These are phyloP conservation scores for Pterostichus niger DNA, from an alignment of 2,888 invertebrate genomes.

Conservation along the genomic window DNA sequence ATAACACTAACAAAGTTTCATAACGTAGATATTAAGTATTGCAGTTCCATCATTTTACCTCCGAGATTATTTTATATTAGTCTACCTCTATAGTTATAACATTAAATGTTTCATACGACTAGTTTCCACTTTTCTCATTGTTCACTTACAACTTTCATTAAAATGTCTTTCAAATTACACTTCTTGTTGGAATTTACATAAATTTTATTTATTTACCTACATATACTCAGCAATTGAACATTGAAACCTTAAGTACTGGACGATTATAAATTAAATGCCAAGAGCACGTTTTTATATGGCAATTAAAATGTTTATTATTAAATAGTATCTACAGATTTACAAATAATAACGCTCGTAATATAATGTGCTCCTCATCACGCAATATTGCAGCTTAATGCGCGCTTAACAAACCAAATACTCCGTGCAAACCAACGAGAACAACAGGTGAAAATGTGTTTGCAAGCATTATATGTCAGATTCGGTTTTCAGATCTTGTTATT, in stretches of 20 bases:
- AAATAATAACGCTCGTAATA: slow-evolving; percentile 1
- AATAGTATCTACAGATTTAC: slow-evolving; percentile 10
- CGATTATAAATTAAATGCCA: neutral
- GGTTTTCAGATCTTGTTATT: slow-evolving; percentile 28
- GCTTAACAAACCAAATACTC: slow-evolving; percentile 12
- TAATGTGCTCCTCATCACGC: slow-evolving; percentile 4
- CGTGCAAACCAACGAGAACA: slow-evolving; percentile 7
- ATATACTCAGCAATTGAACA: neutral
- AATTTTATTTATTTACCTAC: neutral
- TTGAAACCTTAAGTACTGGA: neutral
- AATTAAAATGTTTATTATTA: slow-evolving; percentile 29
- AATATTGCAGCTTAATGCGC: slow-evolving; percentile 21
- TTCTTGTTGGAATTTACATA: neutral
- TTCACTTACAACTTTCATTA: slow-evolving; percentile 13
- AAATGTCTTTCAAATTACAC: neutral
- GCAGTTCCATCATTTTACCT: slow-evolving; percentile 4
- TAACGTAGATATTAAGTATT: slow-evolving; percentile 1
- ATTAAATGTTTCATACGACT: slow-evolving; percentile 18
- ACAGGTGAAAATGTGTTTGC: slow-evolving; percentile 30
- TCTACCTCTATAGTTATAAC: slow-evolving; percentile 1
- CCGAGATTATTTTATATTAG: slow-evolving; percentile 17
- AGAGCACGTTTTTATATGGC: neutral
- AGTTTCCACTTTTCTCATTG: neutral
- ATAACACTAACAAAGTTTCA: slow-evolving; percentile 15
- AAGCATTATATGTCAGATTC: slow-evolving; percentile 25